phyloP scores from a whole-genome alignment of 1,140 invertebrate species.

The Paraescarpia echinospica region DNA sequence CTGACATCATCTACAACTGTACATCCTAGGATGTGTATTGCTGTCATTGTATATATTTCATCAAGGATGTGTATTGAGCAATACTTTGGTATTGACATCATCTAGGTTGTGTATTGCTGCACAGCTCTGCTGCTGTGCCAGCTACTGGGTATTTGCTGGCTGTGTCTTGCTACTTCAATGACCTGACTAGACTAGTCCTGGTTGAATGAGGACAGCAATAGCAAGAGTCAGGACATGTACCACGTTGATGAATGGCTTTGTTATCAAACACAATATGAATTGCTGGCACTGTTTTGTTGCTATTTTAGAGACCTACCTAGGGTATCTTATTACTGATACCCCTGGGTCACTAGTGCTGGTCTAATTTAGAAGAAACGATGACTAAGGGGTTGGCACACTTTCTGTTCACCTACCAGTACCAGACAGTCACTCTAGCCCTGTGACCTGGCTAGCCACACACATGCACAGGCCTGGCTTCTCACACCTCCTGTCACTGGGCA shows the following conservation, averaged over 20 bases:
- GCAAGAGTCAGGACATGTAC: background rate
- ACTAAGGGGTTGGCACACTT: background rate
- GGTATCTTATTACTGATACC: background rate
- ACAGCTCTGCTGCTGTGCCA: background rate
- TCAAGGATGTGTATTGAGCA: too few species aligned
- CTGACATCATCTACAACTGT: too few species aligned
- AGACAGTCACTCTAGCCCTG: background rate
- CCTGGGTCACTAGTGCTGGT: background rate
- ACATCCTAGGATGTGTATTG: too few species aligned
- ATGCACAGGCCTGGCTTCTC: background rate
- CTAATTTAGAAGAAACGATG: too few species aligned
- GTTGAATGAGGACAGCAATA: background rate
- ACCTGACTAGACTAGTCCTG: background rate
- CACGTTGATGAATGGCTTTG: background rate
- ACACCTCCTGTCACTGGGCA: background rate
- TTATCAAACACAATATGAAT: background rate
- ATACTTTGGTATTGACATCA: background rate
- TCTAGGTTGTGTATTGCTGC: background rate
- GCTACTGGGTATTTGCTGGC: background rate
- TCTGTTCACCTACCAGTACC: background rate
- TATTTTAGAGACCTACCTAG: background rate
- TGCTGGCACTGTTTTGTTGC: background rate
- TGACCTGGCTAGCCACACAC: background rate
- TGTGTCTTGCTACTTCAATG: background rate
- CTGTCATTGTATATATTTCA: too few species aligned